These are phyloP conservation scores for Corbicula japonica DNA, from an alignment of 2,888 invertebrate genomes.

Conservation along the genomic window DNA sequence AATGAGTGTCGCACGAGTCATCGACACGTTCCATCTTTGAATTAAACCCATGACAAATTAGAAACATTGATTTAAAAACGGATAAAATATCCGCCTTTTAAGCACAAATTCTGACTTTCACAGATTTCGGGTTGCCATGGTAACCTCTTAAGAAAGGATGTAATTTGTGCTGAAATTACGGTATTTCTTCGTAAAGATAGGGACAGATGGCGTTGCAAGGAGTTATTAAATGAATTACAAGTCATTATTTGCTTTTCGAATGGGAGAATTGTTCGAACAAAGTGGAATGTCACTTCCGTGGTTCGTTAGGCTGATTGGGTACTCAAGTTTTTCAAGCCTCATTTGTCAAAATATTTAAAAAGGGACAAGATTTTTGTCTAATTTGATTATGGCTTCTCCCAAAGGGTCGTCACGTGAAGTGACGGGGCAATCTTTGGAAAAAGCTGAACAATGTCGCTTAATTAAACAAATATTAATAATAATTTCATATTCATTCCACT, in stretches of 20 bases:
- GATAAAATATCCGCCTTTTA: too few species aligned
- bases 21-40: constrained; percentile 43
- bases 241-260: constrained; percentile 42
- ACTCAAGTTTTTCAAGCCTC: too few species aligned
- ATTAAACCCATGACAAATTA: constrained; percentile 45
- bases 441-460: too few species aligned
- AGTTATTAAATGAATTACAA: constrained; percentile 46
- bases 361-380: too few species aligned
- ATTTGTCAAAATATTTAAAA: too few species aligned
- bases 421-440: too few species aligned
- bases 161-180: constrained; percentile 49
- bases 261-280: constrained; percentile 20
- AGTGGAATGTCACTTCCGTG: constrained; percentile 35
- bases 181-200: constrained; percentile 24
- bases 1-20: constrained; percentile 16
- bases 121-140: constrained; percentile 15
- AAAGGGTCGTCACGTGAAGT: too few species aligned
- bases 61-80: too few species aligned
- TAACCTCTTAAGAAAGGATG: constrained; percentile 23
- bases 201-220: constrained; percentile 40
- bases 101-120: constrained; percentile 34
- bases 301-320: too few species aligned
- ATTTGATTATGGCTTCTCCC: too few species aligned
- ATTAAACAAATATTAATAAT: too few species aligned
- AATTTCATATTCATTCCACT: too few species aligned